A percentile compares a stretch with the other conserved stretches of the same genome.
Evolutionary conservation across 2,797 vertebrate species (phyloP).

Genomic region (Fratercula arctica): DNA sequence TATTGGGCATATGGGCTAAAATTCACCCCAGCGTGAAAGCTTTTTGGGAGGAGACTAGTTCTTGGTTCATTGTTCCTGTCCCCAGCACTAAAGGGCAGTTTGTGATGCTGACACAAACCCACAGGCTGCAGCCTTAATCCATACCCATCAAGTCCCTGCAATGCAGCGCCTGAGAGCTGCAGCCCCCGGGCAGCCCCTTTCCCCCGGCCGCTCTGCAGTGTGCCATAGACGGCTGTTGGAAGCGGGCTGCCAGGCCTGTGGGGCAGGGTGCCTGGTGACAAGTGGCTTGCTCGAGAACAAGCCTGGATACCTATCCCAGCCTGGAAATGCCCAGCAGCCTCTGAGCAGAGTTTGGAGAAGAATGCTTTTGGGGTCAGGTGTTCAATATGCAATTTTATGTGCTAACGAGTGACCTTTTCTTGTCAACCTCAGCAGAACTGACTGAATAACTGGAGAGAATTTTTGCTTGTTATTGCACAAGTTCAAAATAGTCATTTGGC

Average conservation of each 20-base stretch:
- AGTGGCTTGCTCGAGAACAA: background rate
- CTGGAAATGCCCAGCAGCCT: background rate
- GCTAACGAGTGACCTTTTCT: background rate
- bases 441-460: background rate
- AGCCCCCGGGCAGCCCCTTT: background rate
- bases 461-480: background rate
- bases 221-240: background rate
- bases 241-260: background rate
- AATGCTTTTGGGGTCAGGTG: background rate
- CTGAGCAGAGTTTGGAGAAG: background rate
- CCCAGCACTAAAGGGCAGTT: background rate
- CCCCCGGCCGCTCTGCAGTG: background rate
- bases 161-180: background rate
- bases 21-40: background rate
- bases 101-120: too few species aligned
- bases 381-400: fast-evolving
- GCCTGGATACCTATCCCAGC: background rate
- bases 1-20: background rate
- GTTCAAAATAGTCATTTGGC: background rate
- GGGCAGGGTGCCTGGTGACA: background rate
- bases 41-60: background rate
- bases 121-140: fast-evolving
- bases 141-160: fast-evolving
- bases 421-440: background rate
- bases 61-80: fast-evolving